Evolutionary conservation across 2,888 invertebrate genomes (phyloP).

Genomic region (Caenorhabditis sp.): DNA sequence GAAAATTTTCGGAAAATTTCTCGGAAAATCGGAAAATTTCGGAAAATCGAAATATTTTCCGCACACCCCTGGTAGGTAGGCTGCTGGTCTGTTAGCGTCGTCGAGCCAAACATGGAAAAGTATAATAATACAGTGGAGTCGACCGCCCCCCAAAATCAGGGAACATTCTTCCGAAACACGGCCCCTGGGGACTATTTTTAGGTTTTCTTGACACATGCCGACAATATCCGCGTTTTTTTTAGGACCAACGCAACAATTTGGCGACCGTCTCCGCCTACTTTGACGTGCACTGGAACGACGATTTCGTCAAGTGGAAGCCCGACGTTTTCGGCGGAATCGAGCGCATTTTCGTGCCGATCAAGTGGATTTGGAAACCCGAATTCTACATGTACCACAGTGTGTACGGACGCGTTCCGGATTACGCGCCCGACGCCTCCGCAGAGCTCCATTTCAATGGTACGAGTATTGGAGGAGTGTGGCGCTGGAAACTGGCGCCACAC

Average conservation of each 20-base stretch:
- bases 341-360: constrained; percentile 75
- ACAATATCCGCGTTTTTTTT: constrained; percentile 22
- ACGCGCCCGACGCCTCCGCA: constrained; percentile 72
- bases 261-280: constrained; percentile 79
- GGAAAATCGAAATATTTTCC: too few species aligned
- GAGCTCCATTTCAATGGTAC: constrained; percentile 69
- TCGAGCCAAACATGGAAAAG: too few species aligned
- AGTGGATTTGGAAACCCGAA: constrained; percentile 78
- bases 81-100: too few species aligned
- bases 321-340: constrained; percentile 68
- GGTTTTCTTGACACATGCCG: background rate
- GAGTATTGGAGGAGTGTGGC: background rate
- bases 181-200: too few species aligned
- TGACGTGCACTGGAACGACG: constrained; percentile 77
- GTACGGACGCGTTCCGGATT: constrained; percentile 76
- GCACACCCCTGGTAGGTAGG: too few species aligned
- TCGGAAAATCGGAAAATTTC: too few species aligned
- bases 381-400: constrained; percentile 78
- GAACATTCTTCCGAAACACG: too few species aligned
- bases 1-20: too few species aligned
- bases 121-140: too few species aligned
- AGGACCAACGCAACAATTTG: constrained; percentile 78
- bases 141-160: too few species aligned
- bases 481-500: too few species aligned
- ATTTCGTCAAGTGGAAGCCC: constrained; percentile 74